Percentiles rank a stretch among this genome's conserved stretches.
phyloP scores from a whole-genome alignment of 2,888 invertebrate genomes.

The Hemaris fuciformis region DNA sequence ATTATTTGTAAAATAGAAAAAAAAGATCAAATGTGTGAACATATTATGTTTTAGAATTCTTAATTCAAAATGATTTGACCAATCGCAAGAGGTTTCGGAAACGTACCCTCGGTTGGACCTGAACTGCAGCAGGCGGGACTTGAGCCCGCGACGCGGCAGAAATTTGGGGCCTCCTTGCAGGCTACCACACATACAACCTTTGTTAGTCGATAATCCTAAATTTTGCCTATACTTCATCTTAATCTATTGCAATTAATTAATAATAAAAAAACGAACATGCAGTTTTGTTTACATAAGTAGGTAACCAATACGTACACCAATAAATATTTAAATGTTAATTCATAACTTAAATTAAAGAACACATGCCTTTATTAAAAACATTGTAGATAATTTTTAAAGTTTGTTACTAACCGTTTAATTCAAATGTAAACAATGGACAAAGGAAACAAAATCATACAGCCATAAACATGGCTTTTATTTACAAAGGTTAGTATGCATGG shows the following conservation, averaged over 20 bases:
- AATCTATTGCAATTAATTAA: too few relatives aligned
- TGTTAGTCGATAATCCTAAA: constrained; percentile 5
- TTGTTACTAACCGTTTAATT: neutral
- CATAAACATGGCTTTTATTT: neutral
- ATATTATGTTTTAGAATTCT: neutral
- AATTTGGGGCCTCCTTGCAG: constrained; percentile 91
- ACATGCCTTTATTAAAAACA: too few relatives aligned
- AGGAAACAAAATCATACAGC: neutral
- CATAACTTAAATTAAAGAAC: too few relatives aligned
- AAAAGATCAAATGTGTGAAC: neutral
- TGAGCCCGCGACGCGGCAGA: constrained; percentile 93
- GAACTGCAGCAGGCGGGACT: constrained; percentile 95
- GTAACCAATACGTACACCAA: too few relatives aligned
- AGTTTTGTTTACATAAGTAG: too few relatives aligned
- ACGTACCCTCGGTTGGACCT: constrained; percentile 94
- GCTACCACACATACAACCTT: constrained; percentile 41
- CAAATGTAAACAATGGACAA: neutral
- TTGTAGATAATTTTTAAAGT: too few relatives aligned
- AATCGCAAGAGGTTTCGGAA: constrained; percentile 51
- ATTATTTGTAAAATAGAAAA: too few relatives aligned
- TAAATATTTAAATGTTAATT: too few relatives aligned
- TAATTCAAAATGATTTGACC: constrained; percentile 56
- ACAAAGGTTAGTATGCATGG: neutral
- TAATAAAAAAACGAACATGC: too few relatives aligned
- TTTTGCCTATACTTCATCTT: neutral